These are phyloP conservation scores for Ethmia dodecea DNA, from an alignment of 2,888 invertebrate species.

Conservation along the genomic window DNA sequence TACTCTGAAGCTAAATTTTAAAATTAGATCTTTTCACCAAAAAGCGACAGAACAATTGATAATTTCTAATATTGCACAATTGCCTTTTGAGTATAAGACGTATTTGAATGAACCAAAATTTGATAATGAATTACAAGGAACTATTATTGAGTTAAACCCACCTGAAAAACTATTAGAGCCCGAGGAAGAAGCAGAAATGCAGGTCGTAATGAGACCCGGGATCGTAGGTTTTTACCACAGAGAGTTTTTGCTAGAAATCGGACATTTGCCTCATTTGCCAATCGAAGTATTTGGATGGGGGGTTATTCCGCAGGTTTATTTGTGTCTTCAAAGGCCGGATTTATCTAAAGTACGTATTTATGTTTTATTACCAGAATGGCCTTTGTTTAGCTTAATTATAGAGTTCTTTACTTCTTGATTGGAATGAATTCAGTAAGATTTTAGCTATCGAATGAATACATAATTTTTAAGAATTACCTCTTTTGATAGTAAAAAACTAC, in stretches of 20 bases:
- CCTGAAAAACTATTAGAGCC: slow-evolving; percentile 51
- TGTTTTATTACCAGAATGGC: too few relatives aligned
- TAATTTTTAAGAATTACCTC: too few relatives aligned
- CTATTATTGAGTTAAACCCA: slow-evolving; percentile 64
- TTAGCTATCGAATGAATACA: neutral
- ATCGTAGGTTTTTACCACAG: slow-evolving; percentile 73
- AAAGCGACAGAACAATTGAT: slow-evolving; percentile 44
- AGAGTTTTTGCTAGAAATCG: slow-evolving; percentile 69
- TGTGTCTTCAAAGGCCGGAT: slow-evolving; percentile 60
- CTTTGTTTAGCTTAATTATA: too few relatives aligned
- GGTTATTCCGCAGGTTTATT: slow-evolving; percentile 77
- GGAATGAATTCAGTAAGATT: too few relatives aligned
- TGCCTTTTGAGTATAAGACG: slow-evolving; percentile 62
- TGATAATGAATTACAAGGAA: slow-evolving; percentile 52
- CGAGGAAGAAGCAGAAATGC: slow-evolving; percentile 51
- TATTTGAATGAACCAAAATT: slow-evolving; percentile 46
- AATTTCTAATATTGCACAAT: slow-evolving; percentile 68
- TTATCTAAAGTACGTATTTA: too few relatives aligned
- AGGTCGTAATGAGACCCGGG: slow-evolving; percentile 72
- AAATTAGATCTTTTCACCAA: slow-evolving; percentile 64
- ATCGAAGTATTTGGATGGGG: slow-evolving; percentile 77
- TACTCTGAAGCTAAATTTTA: slow-evolving; percentile 53
- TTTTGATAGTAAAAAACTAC: too few relatives aligned
- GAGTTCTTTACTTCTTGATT: too few relatives aligned
- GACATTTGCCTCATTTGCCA: slow-evolving; percentile 67